These are phyloP conservation scores for Micrastur ruficollis DNA, from an alignment of 2,797 vertebrate genomes.

Conservation along the genomic window DNA sequence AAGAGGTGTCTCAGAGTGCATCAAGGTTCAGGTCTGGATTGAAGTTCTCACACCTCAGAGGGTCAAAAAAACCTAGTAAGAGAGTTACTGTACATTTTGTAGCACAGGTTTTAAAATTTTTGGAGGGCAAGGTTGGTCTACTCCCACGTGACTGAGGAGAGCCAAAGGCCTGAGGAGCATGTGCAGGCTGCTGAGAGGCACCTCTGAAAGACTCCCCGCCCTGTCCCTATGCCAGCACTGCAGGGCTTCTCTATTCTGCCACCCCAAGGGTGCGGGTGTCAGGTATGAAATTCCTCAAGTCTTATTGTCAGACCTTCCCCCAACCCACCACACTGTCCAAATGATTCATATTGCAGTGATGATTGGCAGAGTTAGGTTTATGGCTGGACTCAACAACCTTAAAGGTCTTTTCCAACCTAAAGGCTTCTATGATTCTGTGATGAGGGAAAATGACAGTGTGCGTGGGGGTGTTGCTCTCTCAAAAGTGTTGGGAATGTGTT, in stretches of 20 bases:
- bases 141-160: neutral
- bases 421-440: neutral
- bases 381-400: neutral
- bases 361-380: neutral
- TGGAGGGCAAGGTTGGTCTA: neutral
- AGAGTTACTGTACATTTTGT: neutral
- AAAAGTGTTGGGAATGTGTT: neutral
- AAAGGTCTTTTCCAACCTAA: neutral
- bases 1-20: neutral
- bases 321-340: neutral
- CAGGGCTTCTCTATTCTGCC: neutral
- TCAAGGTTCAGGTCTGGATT: neutral
- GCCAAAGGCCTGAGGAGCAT: neutral
- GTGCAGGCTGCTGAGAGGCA: neutral
- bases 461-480: neutral
- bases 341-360: neutral
- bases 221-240: fast-evolving
- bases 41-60: neutral
- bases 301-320: neutral
- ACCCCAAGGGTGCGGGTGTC: fast-evolving
- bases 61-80: fast-evolving
- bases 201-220: neutral
- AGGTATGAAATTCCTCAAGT: neutral
- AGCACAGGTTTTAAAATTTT: neutral
- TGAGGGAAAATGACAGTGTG: neutral